Base-by-base conservation (phyloP, 2,113 vertebrate species). In the Psophia crepitans region DNA sequence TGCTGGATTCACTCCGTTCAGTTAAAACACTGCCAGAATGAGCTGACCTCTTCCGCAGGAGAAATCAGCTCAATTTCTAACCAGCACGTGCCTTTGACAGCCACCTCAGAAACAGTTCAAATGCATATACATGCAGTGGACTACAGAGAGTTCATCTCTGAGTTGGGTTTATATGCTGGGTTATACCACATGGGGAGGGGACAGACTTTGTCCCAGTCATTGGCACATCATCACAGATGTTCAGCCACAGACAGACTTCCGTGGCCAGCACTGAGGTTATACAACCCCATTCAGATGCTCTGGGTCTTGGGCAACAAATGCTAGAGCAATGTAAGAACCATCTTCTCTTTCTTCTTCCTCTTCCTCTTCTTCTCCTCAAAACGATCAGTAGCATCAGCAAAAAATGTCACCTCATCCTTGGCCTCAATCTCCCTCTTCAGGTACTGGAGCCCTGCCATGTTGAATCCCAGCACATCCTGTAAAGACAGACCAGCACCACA, bases 391-490 rank as follows among this genome's bases (percentile, higher is more conserved):
- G 99, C 99, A 41, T 99, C 99, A 12, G 99, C 98, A 76, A 99
- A 99, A 98, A 99, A 99, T 73, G 96, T 98, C 85, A 99, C 98
- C 58, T 99, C 99, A n/a, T 99, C 99, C 85, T 98, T 99, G 80
- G 98, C 98, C 95, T 99, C 99, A 3, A 99, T 98, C 96, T 99
- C 99, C 41, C 99, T 98, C 97, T 99, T 99, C 61, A 99, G 98
- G 93, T 98, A 99, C 97, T 99, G 98, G 4, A 99, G 99, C 27
- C 98, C 99, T 2, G 99, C 99, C 96, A 99, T 98, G 95, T 99
- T 99, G 93, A 99, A 99, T 85, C 99, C 99, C 84, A 99, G 98
- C 60, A 99, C 94, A 71, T 99, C 99, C 99, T 99, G 97, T 44
- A 80, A 30, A 89, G 37, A 91, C 48, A 92, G 3, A 93, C 8